Evolutionary conservation across 2,113 vertebrate genomes (phyloP).

Genomic region (Trogon melanurus): DNA sequence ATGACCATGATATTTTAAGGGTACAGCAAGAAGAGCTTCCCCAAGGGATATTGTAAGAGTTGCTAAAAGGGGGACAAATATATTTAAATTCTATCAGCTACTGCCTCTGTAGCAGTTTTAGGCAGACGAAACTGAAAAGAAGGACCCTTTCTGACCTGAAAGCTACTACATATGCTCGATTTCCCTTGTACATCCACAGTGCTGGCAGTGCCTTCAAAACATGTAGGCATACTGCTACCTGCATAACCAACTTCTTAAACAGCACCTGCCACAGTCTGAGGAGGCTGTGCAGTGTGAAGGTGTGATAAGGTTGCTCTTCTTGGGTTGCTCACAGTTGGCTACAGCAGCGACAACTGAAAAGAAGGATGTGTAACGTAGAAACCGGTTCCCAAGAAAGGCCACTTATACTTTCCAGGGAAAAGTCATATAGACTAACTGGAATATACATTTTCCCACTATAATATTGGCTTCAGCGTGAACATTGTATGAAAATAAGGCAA

Average conservation of each 20-base stretch:
- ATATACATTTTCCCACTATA: background rate
- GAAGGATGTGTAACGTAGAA: fast-evolving
- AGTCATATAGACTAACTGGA: background rate
- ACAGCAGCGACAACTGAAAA: background rate
- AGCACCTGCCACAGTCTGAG: background rate
- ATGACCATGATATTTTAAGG: background rate
- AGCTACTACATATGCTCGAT: background rate
- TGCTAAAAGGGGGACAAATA: background rate
- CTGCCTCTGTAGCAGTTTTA: background rate
- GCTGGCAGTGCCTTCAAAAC: background rate
- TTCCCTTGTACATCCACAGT: background rate
- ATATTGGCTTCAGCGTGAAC: background rate
- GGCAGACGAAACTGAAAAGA: background rate
- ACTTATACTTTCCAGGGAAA: background rate
- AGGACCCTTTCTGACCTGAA: background rate
- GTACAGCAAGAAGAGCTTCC: background rate
- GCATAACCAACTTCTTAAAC: background rate
- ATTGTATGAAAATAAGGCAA: background rate
- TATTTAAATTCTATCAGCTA: background rate
- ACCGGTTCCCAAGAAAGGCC: background rate
- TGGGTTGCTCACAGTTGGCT: background rate
- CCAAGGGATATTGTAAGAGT: background rate
- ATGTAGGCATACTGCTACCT: background rate
- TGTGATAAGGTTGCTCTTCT: background rate
- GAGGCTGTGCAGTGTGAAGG: background rate